Evolutionary conservation across 1,140 invertebrate species (phyloP).

Genomic region (Cydia splendana): DNA sequence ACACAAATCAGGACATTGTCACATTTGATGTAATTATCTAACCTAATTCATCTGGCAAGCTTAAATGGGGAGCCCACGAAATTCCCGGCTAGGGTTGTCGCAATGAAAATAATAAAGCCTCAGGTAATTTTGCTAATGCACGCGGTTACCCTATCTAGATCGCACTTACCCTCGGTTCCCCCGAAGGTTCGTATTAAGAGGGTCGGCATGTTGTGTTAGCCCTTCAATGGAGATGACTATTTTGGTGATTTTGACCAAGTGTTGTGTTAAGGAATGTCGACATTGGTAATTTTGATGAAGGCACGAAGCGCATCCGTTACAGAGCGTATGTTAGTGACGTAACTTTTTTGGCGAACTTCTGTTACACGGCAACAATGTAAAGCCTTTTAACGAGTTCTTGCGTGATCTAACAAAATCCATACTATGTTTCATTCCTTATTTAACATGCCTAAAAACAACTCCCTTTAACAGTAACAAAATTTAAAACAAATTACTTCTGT

Average conservation of each 20-base stretch:
- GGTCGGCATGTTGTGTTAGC: slow-evolving; percentile 54
- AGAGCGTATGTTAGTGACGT: not conserved
- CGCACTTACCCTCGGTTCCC: slow-evolving; percentile 58
- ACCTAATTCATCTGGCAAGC: slow-evolving; percentile 21
- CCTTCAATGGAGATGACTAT: slow-evolving; percentile 55
- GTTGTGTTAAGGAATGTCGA: slow-evolving; percentile 53
- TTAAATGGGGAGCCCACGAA: slow-evolving; percentile 36
- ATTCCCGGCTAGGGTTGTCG: slow-evolving; percentile 56
- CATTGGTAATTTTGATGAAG: slow-evolving; percentile 37
- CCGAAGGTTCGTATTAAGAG: slow-evolving; percentile 71
- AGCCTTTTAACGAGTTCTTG: not conserved
- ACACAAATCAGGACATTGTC: not conserved
- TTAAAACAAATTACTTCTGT: no score
- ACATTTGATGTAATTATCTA: slow-evolving; percentile 8
- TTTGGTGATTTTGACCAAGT: slow-evolving; percentile 63
- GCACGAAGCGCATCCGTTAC: not conserved
- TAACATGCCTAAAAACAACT: no score
- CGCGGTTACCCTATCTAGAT: slow-evolving; percentile 74
- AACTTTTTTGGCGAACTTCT: not conserved
- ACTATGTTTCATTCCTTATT: no score
- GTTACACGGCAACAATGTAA: not conserved
- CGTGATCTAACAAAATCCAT: no score
- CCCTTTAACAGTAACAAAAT: no score
- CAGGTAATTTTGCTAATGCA: slow-evolving; percentile 77
- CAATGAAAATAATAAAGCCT: slow-evolving; percentile 76